These are phyloP conservation scores for Perca flavescens DNA, from an alignment of 2,113 vertebrate species.

Conservation along the genomic window DNA sequence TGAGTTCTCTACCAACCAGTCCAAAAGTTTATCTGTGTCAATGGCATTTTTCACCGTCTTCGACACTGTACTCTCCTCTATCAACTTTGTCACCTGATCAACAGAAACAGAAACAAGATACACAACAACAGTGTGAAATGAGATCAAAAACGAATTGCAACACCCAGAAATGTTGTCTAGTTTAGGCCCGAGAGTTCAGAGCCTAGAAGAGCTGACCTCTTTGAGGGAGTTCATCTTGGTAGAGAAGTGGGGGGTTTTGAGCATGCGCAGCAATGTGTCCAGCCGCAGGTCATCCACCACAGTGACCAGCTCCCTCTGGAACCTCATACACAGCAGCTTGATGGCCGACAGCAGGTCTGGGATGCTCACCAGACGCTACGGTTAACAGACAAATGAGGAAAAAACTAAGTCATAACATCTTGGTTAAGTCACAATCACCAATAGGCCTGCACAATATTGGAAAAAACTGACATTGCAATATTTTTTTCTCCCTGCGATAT, in stretches of 20 bases:
- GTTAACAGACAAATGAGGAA: not conserved
- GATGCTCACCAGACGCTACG: constrained; percentile 94
- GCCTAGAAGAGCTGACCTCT: constrained; percentile 87
- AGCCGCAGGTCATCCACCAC: constrained; percentile 94
- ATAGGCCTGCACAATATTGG: no score
- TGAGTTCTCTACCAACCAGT: constrained; percentile 98
- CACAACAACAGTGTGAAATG: not conserved
- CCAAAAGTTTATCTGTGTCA: constrained; percentile 94
- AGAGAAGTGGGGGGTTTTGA: constrained; percentile 98
- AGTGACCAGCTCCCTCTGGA: constrained; percentile 94
- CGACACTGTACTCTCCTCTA: constrained; percentile 98
- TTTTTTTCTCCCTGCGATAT: no score
- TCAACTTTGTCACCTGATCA: constrained; percentile 95
- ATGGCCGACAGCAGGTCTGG: constrained; percentile 97
- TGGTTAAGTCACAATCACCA: not conserved
- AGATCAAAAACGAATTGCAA: not conserved
- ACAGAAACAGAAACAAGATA: constrained; percentile 21
- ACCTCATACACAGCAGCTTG: constrained; percentile 98
- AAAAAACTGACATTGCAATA: no score
- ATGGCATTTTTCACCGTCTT: constrained; percentile 99
- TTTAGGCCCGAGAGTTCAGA: not conserved
- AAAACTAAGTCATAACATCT: not conserved
- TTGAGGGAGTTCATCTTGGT: constrained; percentile 99
- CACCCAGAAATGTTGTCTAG: not conserved
- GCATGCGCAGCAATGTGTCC: constrained; percentile 96